Evolutionary conservation across 1,140 invertebrate genomes (phyloP), one percentile per base, ranked within the genome.

Genomic region (Euura lappo): DNA sequence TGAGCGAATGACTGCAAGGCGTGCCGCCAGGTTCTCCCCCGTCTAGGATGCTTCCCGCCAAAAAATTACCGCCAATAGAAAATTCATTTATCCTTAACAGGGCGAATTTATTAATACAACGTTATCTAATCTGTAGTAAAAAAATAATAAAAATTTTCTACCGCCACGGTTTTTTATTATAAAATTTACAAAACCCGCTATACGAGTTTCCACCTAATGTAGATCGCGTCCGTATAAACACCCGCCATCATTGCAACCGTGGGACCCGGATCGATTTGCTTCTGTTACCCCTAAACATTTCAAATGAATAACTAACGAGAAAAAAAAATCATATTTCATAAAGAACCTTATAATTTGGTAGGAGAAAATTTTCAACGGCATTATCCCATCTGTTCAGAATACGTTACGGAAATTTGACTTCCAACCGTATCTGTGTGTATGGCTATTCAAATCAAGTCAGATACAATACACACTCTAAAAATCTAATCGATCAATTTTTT

Each of bases 21-120:
- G 6, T 60, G 51, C 51, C 51, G 51, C 51, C 51, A 60, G 51
- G 51, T 60, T 60, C 51, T 60, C 51, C 51, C 51, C 51, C 13
- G 51, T 60, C 51, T 60, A n/a, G 51, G 51, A 60, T 60, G 51
- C 51, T 60, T 60, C 51, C 51, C 51, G 51, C 51, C 51, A 60
- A 60, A 60, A 60, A 60, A 60, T 60, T 60, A 60, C 51, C 51
- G 10, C 51, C 51, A 6, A 60, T 60, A 60, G 51, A 60, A 60
- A 60, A 60, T 60, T 60, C 51, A 60, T 60, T 60, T 60, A 60
- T 60, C 13, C 13, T 60, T 60, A 11, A 60, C 51, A 60, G 5
- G 51, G 5, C 8, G 13, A 11, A 60, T 60, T 60, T 60, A 60
- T 60, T 60, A 6, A 8, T n/a, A 5, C 13, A 60, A 60, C 51